Evolutionary conservation across 2,888 invertebrate genomes (phyloP).

Genomic region (Diloba caeruleocephala): DNA sequence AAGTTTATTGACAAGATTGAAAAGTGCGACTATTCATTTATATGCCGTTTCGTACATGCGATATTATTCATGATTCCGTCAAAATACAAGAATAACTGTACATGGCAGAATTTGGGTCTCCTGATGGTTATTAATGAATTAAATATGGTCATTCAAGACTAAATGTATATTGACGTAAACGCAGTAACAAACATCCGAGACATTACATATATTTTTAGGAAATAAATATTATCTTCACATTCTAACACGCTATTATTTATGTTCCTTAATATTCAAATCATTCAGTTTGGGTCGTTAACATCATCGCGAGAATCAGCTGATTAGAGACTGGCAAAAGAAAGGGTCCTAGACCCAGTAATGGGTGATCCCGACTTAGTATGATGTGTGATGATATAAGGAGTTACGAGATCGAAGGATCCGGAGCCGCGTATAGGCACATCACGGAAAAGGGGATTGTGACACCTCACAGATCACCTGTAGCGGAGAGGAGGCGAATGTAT

Average conservation of each 20-base stretch:
- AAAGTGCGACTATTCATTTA: slow-evolving; percentile 13
- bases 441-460: too few relatives aligned
- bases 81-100: slow-evolving; percentile 3
- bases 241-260: slow-evolving; percentile 62
- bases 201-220: slow-evolving; percentile 66
- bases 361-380: too few relatives aligned
- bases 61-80: slow-evolving; percentile 17
- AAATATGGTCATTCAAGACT: slow-evolving; percentile 36
- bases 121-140: slow-evolving; percentile 18
- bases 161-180: slow-evolving; percentile 66
- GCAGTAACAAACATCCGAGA: slow-evolving; percentile 59
- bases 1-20: slow-evolving; percentile 13
- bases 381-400: too few relatives aligned
- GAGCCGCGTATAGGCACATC: too few relatives aligned
- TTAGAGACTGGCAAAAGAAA: too few relatives aligned
- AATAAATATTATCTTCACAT: slow-evolving; percentile 71
- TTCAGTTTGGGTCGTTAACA: too few relatives aligned
- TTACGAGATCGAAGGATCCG: too few relatives aligned
- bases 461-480: too few relatives aligned
- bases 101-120: neutral
- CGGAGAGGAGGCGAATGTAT: too few relatives aligned
- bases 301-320: too few relatives aligned
- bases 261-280: too few relatives aligned
- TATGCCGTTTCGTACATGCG: slow-evolving; percentile 12
- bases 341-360: too few relatives aligned